A percentile compares a stretch with the other conserved stretches of the same genome.
These are phyloP conservation scores for Lucifuga dentata DNA, from an alignment of 2,113 vertebrate genomes.

Conservation along the genomic window DNA sequence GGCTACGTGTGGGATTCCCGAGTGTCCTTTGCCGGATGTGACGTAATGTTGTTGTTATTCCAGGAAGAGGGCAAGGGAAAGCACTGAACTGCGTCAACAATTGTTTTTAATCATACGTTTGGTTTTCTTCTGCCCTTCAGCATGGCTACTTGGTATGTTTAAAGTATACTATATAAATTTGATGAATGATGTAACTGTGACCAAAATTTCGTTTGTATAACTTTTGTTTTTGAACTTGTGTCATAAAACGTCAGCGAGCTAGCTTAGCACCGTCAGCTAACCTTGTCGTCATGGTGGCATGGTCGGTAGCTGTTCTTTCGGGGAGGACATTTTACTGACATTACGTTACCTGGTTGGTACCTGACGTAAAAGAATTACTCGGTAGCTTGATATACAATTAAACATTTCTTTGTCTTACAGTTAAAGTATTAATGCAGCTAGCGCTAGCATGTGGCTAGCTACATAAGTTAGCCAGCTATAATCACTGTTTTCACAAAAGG, in stretches of 20 bases:
- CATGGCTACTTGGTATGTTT: constrained; percentile 73
- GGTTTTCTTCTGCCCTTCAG: constrained; percentile 46
- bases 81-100: constrained; percentile 85
- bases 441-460: constrained; percentile 40
- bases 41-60: constrained; percentile 79
- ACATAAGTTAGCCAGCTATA: constrained; percentile 33
- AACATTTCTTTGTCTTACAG: not conserved
- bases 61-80: constrained; percentile 78
- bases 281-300: constrained; percentile 46
- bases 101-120: constrained; percentile 55
- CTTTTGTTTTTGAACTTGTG: constrained; percentile 35
- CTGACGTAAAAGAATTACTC: not conserved
- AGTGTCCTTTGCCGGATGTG: constrained; percentile 63
- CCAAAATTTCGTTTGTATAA: not conserved
- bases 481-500: constrained; percentile 47
- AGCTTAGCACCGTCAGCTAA: constrained; percentile 61
- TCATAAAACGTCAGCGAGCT: constrained; percentile 25
- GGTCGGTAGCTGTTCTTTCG: constrained; percentile 14
- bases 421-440: constrained; percentile 12
- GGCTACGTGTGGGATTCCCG: constrained; percentile 32
- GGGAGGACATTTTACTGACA: not conserved
- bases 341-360: rapidly evolving
- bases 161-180: not conserved
- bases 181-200: not conserved
- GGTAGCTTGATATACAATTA: not conserved